Base-by-base conservation (phyloP, 1,140 invertebrate genomes). In the Scaptomyza montana region DNA sequence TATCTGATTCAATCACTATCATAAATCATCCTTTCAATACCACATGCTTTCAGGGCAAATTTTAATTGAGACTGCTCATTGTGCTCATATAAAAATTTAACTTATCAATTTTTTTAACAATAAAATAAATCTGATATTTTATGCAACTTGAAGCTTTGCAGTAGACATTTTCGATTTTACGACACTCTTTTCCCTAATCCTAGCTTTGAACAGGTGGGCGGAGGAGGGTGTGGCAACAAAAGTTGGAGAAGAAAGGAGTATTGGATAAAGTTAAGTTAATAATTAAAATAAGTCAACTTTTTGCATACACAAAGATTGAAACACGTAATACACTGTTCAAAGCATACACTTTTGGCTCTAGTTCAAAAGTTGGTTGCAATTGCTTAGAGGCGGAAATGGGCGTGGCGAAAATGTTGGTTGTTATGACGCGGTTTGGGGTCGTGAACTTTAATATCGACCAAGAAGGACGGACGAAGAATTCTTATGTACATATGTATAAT, bases 391-490 rank as follows among this genome's bases (percentile, higher is more conserved):
- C 12, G 39, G 39, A 43, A 43, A 43, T 43, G 39, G 39, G 39
- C 39, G 39, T 43, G 12, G 39, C 39, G 5, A 7, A n/a, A 43
- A 43, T n/a, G 39, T n/a, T n/a, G 33, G 6, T 36, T 36, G 33
- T 36, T 36, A 43, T 43, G 39, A 43, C 39, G 39, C 39, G 39
- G 12, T 43, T 43, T 43, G 12, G 8, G 39, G 39, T 43, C 39
- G 39, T 43, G 39, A 43, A 43, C 39, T 43, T 43, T 43, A 43
- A 43, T 43, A 43, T 43, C 39, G 39, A 43, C n/a, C 39, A 43
- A 43, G 39, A 43, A 12, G 39, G n/a, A 43, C 5, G 39, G 39
- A 41, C 12, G 5, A 10, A 41, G 39, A 41, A 41, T 39, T 39
- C 36, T 39, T 10, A 39, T 39, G 3, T 8, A 10, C 7, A 3